Conservation (phyloP, 1,140 invertebrate species). For the Ericerus pela region DNA sequence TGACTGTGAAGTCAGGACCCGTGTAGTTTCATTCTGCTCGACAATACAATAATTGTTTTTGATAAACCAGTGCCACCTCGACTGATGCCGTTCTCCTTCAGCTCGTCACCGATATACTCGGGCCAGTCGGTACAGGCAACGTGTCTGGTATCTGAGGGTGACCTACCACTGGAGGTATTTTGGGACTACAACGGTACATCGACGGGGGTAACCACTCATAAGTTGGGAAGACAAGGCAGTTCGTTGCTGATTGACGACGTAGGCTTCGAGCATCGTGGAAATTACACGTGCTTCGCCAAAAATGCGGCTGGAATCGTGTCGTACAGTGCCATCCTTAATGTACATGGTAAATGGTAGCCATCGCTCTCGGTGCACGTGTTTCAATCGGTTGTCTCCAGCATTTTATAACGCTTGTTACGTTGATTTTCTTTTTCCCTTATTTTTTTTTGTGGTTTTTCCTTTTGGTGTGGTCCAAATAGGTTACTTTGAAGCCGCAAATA, state of each 20-base stretch:
- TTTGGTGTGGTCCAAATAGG: no score
- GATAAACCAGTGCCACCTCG: slow-evolving; percentile 38
- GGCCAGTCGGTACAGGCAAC: slow-evolving; percentile 32
- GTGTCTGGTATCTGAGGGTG: slow-evolving; percentile 41
- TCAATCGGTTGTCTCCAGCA: no score
- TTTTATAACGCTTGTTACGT: not conserved
- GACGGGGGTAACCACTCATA: slow-evolving; percentile 43
- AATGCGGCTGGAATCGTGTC: slow-evolving; percentile 33
- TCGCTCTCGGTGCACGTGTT: no score
- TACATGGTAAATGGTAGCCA: slow-evolving; percentile 16
- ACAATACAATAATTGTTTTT: not conserved
- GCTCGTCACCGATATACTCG: slow-evolving; percentile 26
- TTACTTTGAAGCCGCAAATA: no score
- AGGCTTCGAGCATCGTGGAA: slow-evolving; percentile 33
- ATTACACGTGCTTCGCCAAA: slow-evolving; percentile 59
- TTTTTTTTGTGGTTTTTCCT: not conserved
- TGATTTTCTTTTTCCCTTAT: not conserved
- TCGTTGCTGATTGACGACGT: slow-evolving; percentile 32
- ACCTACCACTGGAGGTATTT: slow-evolving; percentile 47
- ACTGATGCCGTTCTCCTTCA: slow-evolving; percentile 43
- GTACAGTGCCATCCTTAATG: slow-evolving; percentile 33
- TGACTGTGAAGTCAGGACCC: no score
- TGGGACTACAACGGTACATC: slow-evolving; percentile 45
- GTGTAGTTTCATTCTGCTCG: no score
- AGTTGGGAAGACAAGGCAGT: slow-evolving; percentile 49